These are phyloP conservation scores for Spea multiplicata DNA, from an alignment of 2,113 vertebrate genomes.

Conservation along the genomic window DNA sequence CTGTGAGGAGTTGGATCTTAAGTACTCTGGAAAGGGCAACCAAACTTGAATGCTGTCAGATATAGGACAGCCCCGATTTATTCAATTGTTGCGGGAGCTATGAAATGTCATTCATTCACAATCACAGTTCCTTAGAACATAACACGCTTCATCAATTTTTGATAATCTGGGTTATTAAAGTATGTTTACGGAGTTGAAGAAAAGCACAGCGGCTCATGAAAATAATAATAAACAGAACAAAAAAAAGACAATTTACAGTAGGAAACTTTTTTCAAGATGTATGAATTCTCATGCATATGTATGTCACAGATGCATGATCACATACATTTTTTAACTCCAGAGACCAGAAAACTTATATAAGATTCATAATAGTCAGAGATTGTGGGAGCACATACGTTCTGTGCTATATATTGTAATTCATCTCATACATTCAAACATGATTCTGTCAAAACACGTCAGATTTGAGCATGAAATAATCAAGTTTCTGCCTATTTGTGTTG, in stretches of 20 bases:
- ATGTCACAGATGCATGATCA: slow-evolving; percentile 26
- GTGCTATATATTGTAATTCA: slow-evolving; percentile 34
- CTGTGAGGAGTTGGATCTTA: slow-evolving; percentile 55
- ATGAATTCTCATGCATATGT: slow-evolving; percentile 31
- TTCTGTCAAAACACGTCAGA: slow-evolving; percentile 32
- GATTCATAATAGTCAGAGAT: slow-evolving; percentile 7
- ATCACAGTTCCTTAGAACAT: slow-evolving; percentile 32
- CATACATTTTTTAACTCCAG: slow-evolving; percentile 25
- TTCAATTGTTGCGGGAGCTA: slow-evolving; percentile 33
- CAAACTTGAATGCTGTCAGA: slow-evolving; percentile 60
- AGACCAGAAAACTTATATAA: slow-evolving; percentile 22
- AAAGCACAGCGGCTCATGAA: slow-evolving; percentile 26
- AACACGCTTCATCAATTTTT: slow-evolving; percentile 45
- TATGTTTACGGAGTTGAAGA: slow-evolving; percentile 35
- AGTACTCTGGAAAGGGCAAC: slow-evolving; percentile 65
- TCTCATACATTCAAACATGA: slow-evolving; percentile 45
- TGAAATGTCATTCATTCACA: slow-evolving; percentile 47
- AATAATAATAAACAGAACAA: slow-evolving; percentile 29
- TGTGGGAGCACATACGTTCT: neutral
- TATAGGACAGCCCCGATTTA: slow-evolving; percentile 57
- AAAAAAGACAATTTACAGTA: slow-evolving; percentile 24
- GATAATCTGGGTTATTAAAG: slow-evolving; percentile 47
- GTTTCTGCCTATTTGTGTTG: slow-evolving; percentile 41
- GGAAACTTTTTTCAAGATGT: neutral
- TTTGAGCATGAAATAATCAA: slow-evolving; percentile 39